Conservation (phyloP, 2,113 vertebrate genomes). For the Collichthys lucidus region DNA sequence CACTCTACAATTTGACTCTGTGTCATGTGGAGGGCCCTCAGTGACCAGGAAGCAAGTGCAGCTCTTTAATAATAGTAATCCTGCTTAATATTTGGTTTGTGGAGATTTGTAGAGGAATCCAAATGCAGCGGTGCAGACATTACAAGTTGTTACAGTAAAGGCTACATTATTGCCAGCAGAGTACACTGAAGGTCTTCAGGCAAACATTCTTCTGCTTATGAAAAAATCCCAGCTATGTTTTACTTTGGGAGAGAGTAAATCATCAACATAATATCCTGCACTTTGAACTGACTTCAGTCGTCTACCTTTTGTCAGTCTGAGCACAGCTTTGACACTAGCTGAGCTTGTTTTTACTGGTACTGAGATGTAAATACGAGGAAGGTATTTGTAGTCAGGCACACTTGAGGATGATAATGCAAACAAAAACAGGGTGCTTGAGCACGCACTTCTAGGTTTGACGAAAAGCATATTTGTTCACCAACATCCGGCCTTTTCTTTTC, state of each 20-base stretch:
- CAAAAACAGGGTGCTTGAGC: slow-evolving; percentile 33
- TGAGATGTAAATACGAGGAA: slow-evolving; percentile 5
- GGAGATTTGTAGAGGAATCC: slow-evolving; percentile 71
- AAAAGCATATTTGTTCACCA: slow-evolving; percentile 29
- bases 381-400: not conserved
- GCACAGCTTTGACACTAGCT: not conserved
- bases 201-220: slow-evolving; percentile 61
- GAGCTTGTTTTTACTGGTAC: not conserved
- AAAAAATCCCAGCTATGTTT: slow-evolving; percentile 33
- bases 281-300: not conserved
- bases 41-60: slow-evolving; percentile 41
- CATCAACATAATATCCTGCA: slow-evolving; percentile 21
- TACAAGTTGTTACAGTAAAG: slow-evolving; percentile 45
- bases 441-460: slow-evolving; percentile 19
- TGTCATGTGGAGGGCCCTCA: slow-evolving; percentile 5
- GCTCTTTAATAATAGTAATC: slow-evolving; percentile 54
- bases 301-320: not conserved
- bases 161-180: slow-evolving; percentile 32
- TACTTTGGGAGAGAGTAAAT: slow-evolving; percentile 38
- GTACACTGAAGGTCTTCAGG: slow-evolving; percentile 24
- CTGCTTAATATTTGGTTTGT: slow-evolving; percentile 54
- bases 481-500: slow-evolving; percentile 24
- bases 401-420: not conserved
- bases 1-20: slow-evolving; percentile 38
- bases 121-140: slow-evolving; percentile 60